These are phyloP conservation scores for Fopius arisanus DNA, from an alignment of 1,140 invertebrate species.

Conservation along the genomic window DNA sequence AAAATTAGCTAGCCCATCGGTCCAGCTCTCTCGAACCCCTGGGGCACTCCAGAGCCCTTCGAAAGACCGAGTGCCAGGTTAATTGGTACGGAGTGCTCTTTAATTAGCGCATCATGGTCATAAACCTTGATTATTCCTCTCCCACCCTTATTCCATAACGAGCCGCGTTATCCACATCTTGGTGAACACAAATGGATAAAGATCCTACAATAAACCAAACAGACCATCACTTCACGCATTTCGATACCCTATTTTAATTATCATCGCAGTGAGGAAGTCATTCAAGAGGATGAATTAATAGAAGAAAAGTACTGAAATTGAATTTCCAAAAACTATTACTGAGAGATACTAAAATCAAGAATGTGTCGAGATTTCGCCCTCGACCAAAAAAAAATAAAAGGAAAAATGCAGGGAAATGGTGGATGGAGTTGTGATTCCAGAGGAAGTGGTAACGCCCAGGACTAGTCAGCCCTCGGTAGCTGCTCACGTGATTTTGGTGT, in stretches of 20 bases:
- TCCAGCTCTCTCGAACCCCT: background rate
- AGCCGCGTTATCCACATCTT: slow-evolving; percentile 2
- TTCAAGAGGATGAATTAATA: too few relatives aligned
- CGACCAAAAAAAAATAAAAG: too few relatives aligned
- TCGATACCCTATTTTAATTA: background rate
- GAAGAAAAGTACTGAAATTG: too few relatives aligned
- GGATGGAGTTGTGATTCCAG: slow-evolving; percentile 5
- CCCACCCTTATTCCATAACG: background rate
- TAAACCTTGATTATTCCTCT: slow-evolving; percentile 25
- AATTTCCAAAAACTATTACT: too few relatives aligned
- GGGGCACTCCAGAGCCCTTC: background rate
- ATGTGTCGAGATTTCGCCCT: too few relatives aligned
- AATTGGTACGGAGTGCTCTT: slow-evolving; percentile 26
- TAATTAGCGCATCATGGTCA: slow-evolving; percentile 24
- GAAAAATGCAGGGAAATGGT: background rate
- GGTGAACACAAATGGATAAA: background rate
- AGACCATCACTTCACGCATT: background rate
- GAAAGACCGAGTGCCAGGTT: slow-evolving; percentile 8
- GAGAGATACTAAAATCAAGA: too few relatives aligned
- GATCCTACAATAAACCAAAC: background rate
- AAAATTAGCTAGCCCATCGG: too few relatives aligned
- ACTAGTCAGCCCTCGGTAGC: background rate
- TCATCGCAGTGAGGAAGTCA: too few relatives aligned
- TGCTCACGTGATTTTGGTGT: slow-evolving; percentile 10
- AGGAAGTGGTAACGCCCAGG: slow-evolving; percentile 12